Evolutionary conservation across 2,888 invertebrate genomes (phyloP).

Genomic region (Scotopteryx bipunctaria): DNA sequence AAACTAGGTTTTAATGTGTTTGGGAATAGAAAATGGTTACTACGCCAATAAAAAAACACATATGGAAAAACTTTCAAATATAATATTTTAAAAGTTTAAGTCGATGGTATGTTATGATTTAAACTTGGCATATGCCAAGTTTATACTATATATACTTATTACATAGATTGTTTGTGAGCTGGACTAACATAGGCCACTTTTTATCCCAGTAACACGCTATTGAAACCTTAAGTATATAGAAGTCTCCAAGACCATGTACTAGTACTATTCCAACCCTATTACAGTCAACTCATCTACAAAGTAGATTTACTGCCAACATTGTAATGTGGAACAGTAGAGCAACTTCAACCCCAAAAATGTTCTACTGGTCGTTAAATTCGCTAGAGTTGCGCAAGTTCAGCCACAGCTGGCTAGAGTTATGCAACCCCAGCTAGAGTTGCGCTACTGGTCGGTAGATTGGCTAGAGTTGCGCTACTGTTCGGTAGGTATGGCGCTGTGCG

Average conservation of each 20-base stretch:
- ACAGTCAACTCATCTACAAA: not conserved
- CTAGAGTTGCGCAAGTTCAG: no score
- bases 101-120: no score
- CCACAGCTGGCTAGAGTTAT: no score
- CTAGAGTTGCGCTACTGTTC: not conserved
- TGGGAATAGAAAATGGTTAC: not conserved
- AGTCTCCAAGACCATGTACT: not conserved
- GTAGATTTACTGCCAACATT: not conserved
- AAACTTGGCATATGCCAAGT: no score
- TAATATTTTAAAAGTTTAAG: no score
- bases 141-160: no score
- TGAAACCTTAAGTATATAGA: slow-evolving; percentile 1
- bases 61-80: no score
- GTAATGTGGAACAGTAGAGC: not conserved
- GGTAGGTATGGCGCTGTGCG: not conserved
- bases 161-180: no score
- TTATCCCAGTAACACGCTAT: no score
- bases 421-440: not conserved
- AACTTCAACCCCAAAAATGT: not conserved
- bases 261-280: not conserved
- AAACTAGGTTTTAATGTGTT: not conserved
- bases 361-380: not conserved
- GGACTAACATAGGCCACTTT: no score
- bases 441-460: not conserved
- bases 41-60: not conserved